Evolutionary conservation across 2,797 vertebrate species (phyloP).

Genomic region (Propithecus deckenii): DNA sequence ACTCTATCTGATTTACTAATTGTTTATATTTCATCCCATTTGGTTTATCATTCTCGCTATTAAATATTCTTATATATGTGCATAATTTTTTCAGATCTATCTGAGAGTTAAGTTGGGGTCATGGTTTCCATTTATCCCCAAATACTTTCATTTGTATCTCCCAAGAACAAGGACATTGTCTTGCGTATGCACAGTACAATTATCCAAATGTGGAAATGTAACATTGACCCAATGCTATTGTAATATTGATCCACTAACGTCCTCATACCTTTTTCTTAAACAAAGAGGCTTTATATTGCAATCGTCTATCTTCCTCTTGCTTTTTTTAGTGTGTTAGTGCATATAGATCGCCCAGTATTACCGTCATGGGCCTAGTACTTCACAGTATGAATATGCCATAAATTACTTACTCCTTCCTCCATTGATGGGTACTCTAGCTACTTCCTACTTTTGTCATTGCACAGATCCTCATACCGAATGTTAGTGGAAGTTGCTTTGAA

Average conservation of each 20-base stretch:
- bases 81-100: neutral
- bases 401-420: too few relatives aligned
- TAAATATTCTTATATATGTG: neutral
- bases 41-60: neutral
- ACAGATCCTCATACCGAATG: neutral
- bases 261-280: neutral
- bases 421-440: neutral
- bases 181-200: too few relatives aligned
- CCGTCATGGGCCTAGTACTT: rapidly evolving
- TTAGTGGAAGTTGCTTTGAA: neutral
- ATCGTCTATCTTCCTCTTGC: neutral
- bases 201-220: neutral
- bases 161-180: neutral
- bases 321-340: neutral
- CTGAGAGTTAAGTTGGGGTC: neutral
- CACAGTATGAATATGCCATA: rapidly evolving
- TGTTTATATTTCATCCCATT: neutral
- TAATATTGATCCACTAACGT: neutral
- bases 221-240: neutral
- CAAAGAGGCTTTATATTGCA: neutral
- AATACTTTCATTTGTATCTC: neutral
- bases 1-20: neutral
- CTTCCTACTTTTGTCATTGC: neutral
- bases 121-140: neutral
- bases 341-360: neutral